Conservation (phyloP, 2,888 invertebrate species). For the Cataglyphis cursor region DNA sequence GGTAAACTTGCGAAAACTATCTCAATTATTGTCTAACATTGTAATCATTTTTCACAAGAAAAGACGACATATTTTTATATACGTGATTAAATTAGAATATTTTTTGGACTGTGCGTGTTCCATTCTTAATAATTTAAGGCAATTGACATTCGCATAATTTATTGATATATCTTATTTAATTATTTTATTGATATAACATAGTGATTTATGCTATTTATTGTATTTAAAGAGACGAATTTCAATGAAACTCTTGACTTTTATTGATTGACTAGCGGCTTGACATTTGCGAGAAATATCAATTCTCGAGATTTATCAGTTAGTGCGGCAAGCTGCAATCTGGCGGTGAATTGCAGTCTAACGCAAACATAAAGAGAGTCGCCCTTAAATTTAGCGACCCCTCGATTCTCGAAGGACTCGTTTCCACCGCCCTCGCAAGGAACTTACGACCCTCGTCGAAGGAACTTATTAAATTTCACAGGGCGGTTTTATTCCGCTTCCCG, state of each 20-base stretch:
- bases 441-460: slow-evolving; percentile 81
- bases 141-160: neutral
- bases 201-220: neutral
- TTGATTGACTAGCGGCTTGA: slow-evolving; percentile 43
- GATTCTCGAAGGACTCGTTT: slow-evolving; percentile 72
- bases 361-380: slow-evolving; percentile 76
- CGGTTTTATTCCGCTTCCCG: slow-evolving; percentile 82
- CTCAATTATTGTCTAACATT: slow-evolving; percentile 75
- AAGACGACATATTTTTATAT: neutral
- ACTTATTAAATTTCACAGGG: slow-evolving; percentile 86
- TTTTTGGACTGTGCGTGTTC: neutral
- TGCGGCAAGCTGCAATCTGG: slow-evolving; percentile 56
- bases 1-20: slow-evolving; percentile 63
- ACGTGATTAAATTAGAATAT: neutral
- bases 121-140: neutral
- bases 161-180: neutral
- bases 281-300: slow-evolving; percentile 26
- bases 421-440: slow-evolving; percentile 70
- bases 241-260: neutral
- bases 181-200: neutral
- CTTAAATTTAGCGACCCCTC: slow-evolving; percentile 78
- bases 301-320: slow-evolving; percentile 48
- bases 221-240: neutral
- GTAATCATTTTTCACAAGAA: neutral
- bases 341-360: slow-evolving; percentile 71